Evolutionary conservation across 2,113 vertebrate species (phyloP).

Genomic region (Apodemus speciosus): DNA sequence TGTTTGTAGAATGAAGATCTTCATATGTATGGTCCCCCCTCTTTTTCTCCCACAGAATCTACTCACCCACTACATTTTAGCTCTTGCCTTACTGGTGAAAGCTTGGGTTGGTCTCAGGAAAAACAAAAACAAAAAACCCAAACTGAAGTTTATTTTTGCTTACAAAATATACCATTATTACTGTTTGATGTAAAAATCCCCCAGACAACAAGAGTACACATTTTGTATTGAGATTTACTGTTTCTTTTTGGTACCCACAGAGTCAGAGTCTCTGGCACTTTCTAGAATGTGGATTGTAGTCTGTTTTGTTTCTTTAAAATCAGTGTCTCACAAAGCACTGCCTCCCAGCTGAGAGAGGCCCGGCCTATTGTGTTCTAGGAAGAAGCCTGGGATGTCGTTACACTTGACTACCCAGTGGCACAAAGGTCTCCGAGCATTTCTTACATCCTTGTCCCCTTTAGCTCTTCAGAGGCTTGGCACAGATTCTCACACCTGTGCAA

Average conservation of each 20-base stretch:
- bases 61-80: background rate
- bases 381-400: slow-evolving; percentile 25
- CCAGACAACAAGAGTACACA: background rate
- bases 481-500: background rate
- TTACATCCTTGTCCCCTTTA: background rate
- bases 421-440: background rate
- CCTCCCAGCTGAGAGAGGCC: slow-evolving; percentile 28
- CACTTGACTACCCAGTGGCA: slow-evolving; percentile 58
- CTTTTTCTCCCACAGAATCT: background rate
- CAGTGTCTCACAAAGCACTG: background rate
- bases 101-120: background rate
- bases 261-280: background rate
- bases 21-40: background rate
- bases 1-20: background rate
- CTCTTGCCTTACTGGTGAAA: background rate
- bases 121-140: background rate
- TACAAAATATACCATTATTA: background rate
- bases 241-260: slow-evolving; percentile 8
- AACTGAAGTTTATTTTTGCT: background rate
- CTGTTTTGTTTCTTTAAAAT: slow-evolving; percentile 46
- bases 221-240: background rate
- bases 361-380: slow-evolving; percentile 33
- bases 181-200: background rate
- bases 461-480: background rate
- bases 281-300: background rate